A percentile compares a stretch with the other conserved stretches of the same genome.
Conservation (phyloP, 2,888 invertebrate genomes). For the Aphodius granarius region DNA sequence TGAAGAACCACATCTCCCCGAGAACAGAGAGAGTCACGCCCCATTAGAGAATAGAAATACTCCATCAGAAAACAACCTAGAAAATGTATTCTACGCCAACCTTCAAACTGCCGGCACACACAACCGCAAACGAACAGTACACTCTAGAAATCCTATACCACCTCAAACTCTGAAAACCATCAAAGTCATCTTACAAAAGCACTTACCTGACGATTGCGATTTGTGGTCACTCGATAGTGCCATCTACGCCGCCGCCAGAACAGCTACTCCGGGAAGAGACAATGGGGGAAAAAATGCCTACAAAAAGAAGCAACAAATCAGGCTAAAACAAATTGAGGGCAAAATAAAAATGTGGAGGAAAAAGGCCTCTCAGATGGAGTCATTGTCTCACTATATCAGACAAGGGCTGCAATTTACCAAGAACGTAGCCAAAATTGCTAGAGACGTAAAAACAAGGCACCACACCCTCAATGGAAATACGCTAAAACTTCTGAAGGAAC, state of each 20-base stretch:
- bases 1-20: neutral
- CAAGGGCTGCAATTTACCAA: neutral
- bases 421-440: neutral
- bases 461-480: constrained; percentile 10
- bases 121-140: no score
- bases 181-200: neutral
- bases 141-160: neutral
- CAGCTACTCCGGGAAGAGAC: neutral
- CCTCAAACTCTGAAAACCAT: neutral
- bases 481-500: neutral
- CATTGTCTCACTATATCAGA: neutral
- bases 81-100: neutral
- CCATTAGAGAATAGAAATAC: neutral
- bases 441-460: neutral
- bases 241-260: neutral
- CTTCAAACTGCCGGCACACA: neutral
- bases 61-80: neutral
- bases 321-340: no score
- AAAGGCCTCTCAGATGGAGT: neutral
- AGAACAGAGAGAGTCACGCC: no score
- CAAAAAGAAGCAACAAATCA: neutral
- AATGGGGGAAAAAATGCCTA: neutral
- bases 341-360: neutral
- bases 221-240: constrained; percentile 2
- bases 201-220: constrained; percentile 1